Evolutionary conservation across 2,888 invertebrate species (phyloP), one percentile per base, ranked within the genome.

Genomic region (Anoncus sp.): DNA sequence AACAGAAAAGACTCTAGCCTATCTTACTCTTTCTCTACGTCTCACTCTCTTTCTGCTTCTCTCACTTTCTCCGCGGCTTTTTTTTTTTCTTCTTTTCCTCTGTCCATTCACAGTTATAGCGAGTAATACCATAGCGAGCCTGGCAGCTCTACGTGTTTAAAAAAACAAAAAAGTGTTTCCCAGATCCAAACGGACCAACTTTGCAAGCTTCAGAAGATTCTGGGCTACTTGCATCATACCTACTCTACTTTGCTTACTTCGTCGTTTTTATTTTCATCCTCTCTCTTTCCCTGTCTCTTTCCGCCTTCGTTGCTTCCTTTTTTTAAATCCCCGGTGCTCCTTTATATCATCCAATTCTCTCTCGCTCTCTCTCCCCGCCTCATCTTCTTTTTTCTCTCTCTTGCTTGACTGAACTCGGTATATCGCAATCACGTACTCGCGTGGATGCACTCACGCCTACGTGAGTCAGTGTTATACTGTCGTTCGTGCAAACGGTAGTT

Each of bases 151-250:
- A 49, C 62, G 59, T 79, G 66, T 74, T 81, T 79, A 75, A 63
- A 77, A 76, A 77, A 77, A 79, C 79, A n/a, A n/a, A n/a, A n/a
- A n/a, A n/a, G n/a, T n/a, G n/a, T 82, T 81, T 65, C 35, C 71
- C 66, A 45, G 53, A 51, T 59, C 53, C 71, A 35, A 35, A 51
- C 40, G 24, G 51, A 38, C 75, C 47, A 77, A 78, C 78, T 78
- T 78, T 66, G 65, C 71, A 20, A 65, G 59, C 49, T 75, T 18
- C 49, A 24, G 70, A 59, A 77, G 55, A 77, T 51, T 59, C 66
- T 69, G 71, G 49, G 40, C 79, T 77, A 77, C 71, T 79, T 77
- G 79, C 60, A 51, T 76, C 72, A 72, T 75, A 65, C 53, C 62
- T 49, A 62, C 70, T 67, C 73, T 53, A 45, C 45, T 38, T 75